Evolutionary conservation across 2,888 invertebrate species (phyloP).

Genomic region (Fabriciana adippe): DNA sequence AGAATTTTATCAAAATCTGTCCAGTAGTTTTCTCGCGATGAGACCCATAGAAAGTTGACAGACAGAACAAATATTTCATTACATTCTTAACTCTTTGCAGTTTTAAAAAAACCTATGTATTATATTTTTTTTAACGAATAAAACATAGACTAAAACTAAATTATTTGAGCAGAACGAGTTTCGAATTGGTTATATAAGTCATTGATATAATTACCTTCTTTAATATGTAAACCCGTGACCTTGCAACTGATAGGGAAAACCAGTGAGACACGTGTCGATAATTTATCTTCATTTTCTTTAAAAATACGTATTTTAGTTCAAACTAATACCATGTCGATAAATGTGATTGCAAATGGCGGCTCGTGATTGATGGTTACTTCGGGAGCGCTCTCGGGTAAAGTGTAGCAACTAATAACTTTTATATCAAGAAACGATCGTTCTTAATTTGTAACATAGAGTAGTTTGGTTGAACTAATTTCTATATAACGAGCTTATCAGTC

Average conservation of each 20-base stretch:
- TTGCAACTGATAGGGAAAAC: too few relatives aligned
- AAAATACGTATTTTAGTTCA: slow-evolving; percentile 1
- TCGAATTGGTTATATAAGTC: too few relatives aligned
- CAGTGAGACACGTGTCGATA: background rate
- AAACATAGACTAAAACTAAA: too few relatives aligned
- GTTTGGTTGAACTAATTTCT: background rate
- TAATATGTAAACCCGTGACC: background rate
- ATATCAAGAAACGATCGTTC: slow-evolving; percentile 24
- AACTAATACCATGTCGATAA: slow-evolving; percentile 19
- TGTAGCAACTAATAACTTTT: slow-evolving; percentile 26
- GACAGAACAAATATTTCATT: too few relatives aligned
- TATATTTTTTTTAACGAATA: too few relatives aligned
- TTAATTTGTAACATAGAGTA: slow-evolving; percentile 11
- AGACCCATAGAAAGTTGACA: too few relatives aligned
- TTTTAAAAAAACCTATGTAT: too few relatives aligned
- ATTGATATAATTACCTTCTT: too few relatives aligned
- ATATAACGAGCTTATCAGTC: slow-evolving; percentile 14
- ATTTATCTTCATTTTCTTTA: background rate
- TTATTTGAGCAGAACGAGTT: too few relatives aligned
- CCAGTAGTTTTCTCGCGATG: too few relatives aligned
- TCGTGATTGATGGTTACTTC: slow-evolving; percentile 39
- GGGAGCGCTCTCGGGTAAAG: slow-evolving; percentile 19
- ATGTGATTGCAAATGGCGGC: slow-evolving; percentile 34
- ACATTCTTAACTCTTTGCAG: too few relatives aligned
- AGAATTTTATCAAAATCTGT: too few relatives aligned